phyloP scores from a whole-genome alignment of 2,888 invertebrate genomes.

The Platycheirus albimanus region DNA sequence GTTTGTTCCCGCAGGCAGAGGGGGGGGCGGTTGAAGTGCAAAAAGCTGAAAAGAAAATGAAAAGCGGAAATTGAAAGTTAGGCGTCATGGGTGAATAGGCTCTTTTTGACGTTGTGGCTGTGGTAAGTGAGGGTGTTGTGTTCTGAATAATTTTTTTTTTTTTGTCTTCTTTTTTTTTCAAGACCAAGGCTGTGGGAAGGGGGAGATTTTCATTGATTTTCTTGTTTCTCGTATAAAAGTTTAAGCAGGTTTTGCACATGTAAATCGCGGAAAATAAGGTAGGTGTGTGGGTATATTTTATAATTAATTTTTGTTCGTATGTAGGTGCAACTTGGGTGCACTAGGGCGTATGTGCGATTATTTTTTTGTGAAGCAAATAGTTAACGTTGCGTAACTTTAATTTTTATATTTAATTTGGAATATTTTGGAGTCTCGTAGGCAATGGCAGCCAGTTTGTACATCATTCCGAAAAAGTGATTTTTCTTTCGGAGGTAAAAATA shows the following conservation, averaged over 20 bases:
- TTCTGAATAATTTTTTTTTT: background rate
- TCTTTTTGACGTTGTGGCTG: slow-evolving; percentile 9
- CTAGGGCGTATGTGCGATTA: slow-evolving; percentile 7
- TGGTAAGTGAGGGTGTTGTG: slow-evolving; percentile 13
- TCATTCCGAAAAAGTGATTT: too few species aligned
- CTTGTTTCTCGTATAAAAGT: background rate
- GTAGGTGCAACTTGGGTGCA: background rate
- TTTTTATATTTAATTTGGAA: too few species aligned
- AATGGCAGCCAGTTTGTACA: too few species aligned
- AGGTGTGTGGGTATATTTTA: background rate
- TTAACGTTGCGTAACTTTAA: too few species aligned
- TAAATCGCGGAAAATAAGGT: background rate
- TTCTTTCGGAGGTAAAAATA: too few species aligned
- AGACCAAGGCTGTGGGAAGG: slow-evolving; percentile 36
- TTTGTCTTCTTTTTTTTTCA: slow-evolving; percentile 13
- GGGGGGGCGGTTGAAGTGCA: background rate
- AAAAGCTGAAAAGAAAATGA: slow-evolving; percentile 31
- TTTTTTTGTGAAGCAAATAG: too few species aligned
- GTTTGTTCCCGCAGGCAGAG: background rate
- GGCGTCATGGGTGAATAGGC: slow-evolving; percentile 50
- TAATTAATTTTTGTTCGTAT: background rate
- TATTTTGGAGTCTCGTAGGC: too few species aligned
- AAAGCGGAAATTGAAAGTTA: slow-evolving; percentile 57
- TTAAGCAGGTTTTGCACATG: slow-evolving; percentile 6
- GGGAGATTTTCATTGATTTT: slow-evolving; percentile 38